A percentile compares a stretch with the other conserved stretches of the same genome.
phyloP scores from a whole-genome alignment of 2,888 invertebrate genomes.

The Cantharis flavilabris region DNA sequence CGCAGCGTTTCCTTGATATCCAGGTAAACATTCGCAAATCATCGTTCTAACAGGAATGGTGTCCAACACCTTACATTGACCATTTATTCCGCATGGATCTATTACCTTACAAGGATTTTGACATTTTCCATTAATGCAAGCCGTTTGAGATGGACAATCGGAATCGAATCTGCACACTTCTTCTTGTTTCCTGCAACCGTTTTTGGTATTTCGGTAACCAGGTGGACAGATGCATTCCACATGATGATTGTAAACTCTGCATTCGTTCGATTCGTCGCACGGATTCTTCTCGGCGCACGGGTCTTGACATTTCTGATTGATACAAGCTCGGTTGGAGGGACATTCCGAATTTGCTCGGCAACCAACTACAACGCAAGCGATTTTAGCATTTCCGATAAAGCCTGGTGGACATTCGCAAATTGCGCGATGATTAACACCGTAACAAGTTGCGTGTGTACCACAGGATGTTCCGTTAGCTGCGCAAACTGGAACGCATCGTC shows the following conservation, averaged over 20 bases:
- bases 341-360: slow-evolving; percentile 82
- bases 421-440: slow-evolving; percentile 78
- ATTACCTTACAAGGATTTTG: slow-evolving; percentile 81
- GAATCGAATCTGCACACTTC: slow-evolving; percentile 75
- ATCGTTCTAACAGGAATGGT: slow-evolving; percentile 85
- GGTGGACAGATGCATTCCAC: slow-evolving; percentile 83
- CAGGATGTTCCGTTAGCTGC: slow-evolving; percentile 71
- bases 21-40: slow-evolving; percentile 85
- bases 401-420: slow-evolving; percentile 85
- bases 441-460: slow-evolving; percentile 78
- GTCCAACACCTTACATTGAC: slow-evolving; percentile 77
- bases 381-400: slow-evolving; percentile 78
- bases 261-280: slow-evolving; percentile 75
- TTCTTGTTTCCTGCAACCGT: slow-evolving; percentile 64
- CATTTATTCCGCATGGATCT: slow-evolving; percentile 80
- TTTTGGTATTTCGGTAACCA: slow-evolving; percentile 67
- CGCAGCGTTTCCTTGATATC: slow-evolving; percentile 86
- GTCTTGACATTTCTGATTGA: slow-evolving; percentile 77
- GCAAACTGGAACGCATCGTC: slow-evolving; percentile 82
- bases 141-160: slow-evolving; percentile 82
- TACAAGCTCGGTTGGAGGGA: slow-evolving; percentile 78
- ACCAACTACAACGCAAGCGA: slow-evolving; percentile 78
- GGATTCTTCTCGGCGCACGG: slow-evolving; percentile 72
- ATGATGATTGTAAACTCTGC: slow-evolving; percentile 75
- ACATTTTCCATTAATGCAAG: slow-evolving; percentile 82